Evolutionary conservation across 1,140 invertebrate genomes (phyloP), one percentile per base, ranked within the genome.

Genomic region (Phymorhynchus buccinoides): DNA sequence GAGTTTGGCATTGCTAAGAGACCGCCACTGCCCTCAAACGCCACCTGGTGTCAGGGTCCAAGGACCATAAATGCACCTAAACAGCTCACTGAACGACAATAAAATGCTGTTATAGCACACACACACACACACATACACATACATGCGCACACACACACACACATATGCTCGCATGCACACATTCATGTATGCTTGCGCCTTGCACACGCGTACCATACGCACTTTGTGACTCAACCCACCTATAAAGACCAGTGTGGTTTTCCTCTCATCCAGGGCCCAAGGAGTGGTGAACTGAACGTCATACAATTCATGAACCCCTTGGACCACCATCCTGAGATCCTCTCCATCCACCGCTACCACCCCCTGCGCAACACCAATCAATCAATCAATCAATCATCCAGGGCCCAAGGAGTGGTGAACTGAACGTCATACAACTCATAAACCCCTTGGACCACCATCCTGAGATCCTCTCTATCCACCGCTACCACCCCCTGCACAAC

Each of bases 241-340:
- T 88, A 92, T 92, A 87, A 92, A 91, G 16, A 92, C 91, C 1
- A 92, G 44, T 71, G 88, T 90, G 80, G 87, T 90, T 22, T 80
- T 84, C 73, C 86, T 88, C 3, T 77, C 62, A 16, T 89, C 86
- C 0, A 73, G 37, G 42, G 84, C 83, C 90, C 91, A 92, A 3
- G 80, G 66, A 18, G 89, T 90, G 1, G 90, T 92, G 44, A 83
- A 80, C 35, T 91, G 90, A 14, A 87, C 87, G 84, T 93, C 92
- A 84, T 92, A 92, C 56, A 92, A 62, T 81, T 93, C 91, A 75
- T 92, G 87, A 0, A 93, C 92, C 37, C 90, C 91, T 77, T 93
- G 92, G 22, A 93, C 83, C 12, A 93, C 88, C 83, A 90, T 80
- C 14, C 90, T 79, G 35, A 73, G 83, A 0, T 86, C 86, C 71